phyloP scores from a whole-genome alignment of 2,888 invertebrate genomes.

The Rhogogaster chlorosoma region DNA sequence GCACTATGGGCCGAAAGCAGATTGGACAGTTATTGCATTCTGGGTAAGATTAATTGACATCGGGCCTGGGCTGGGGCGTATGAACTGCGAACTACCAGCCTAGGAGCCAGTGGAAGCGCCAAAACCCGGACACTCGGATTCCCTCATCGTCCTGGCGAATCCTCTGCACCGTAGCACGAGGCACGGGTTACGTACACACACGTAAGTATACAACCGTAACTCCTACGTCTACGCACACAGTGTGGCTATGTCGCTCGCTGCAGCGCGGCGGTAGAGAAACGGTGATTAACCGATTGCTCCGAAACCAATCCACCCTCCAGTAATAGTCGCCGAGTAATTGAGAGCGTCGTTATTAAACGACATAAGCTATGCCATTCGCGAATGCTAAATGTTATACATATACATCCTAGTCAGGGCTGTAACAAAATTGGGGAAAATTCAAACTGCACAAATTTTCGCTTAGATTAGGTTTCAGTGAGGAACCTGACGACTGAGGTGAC shows the following conservation, averaged over 20 bases:
- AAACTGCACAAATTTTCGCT: background rate
- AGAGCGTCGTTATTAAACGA: constrained; percentile 62
- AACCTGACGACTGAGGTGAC: no score
- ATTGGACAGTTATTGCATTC: constrained; percentile 78
- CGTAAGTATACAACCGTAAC: background rate
- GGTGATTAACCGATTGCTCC: constrained; percentile 76
- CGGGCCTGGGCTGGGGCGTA: constrained; percentile 56
- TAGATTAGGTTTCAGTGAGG: background rate
- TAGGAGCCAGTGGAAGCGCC: constrained; percentile 6
- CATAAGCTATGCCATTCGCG: constrained; percentile 41
- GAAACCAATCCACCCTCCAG: constrained; percentile 61
- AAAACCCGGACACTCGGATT: constrained; percentile 19
- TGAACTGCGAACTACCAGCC: constrained; percentile 21
- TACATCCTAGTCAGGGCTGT: background rate
- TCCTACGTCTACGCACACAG: background rate
- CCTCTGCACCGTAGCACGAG: background rate
- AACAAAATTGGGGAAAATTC: background rate
- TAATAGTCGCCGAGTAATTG: constrained; percentile 72
- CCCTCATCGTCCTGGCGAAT: background rate
- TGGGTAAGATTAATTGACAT: constrained; percentile 77
- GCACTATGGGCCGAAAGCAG: constrained; percentile 72
- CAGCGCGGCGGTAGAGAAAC: constrained; percentile 59
- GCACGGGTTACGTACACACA: constrained; percentile 10
- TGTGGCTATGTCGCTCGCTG: background rate
- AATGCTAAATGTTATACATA: constrained; percentile 8